Base-by-base conservation (phyloP, 1,140 invertebrate genomes). In the Rhagoletis pomonella region DNA sequence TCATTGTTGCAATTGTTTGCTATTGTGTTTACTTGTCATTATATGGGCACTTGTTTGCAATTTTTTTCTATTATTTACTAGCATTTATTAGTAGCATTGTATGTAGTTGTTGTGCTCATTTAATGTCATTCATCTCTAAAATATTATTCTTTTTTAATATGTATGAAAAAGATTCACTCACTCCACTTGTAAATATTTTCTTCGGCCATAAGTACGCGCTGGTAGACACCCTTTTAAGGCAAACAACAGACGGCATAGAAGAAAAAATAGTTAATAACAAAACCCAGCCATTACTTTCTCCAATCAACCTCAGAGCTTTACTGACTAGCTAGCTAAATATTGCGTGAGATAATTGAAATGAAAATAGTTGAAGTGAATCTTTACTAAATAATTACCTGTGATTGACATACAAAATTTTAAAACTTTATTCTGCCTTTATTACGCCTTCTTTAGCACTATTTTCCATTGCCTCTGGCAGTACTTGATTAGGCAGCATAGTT, bases 291-390 rank as follows among this genome's bases (percentile, higher is more conserved):
- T 81, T 81, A 55, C 73, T 81, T 81, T 81, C 73, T 81, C 73
- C 17, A 81, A n/a, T 81, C 39, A 55, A 81, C 47, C 29, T 29
- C 47, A 55, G 50, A 81, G 19, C 29, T 29, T 29, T 29, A n/a
- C 73, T 29, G 44, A 17, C 67, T 12, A 29, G 29, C 73, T 29
- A 17, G 44, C 67, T 12, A 29, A 29, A 29, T 29, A 73, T 73
- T 73, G 67, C 67, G 67, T 73, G 47, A 50, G 55, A 81, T 55
- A 81, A 81, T 55, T 81, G 73, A 47, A 19, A 81, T 81, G n/a
- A 17, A 29, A 55, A 81, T 29, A 19, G n/a, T 29, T 81, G 3
- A 81, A 81, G 29, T 29, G 29, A 29, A 29, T 81, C 19, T 73
- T 17, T 44, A 73, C 4, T 73, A 73, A 73, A 73, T 29, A 29